Conservation (phyloP, 2,888 invertebrate genomes). For the Drosophila phalerata region DNA sequence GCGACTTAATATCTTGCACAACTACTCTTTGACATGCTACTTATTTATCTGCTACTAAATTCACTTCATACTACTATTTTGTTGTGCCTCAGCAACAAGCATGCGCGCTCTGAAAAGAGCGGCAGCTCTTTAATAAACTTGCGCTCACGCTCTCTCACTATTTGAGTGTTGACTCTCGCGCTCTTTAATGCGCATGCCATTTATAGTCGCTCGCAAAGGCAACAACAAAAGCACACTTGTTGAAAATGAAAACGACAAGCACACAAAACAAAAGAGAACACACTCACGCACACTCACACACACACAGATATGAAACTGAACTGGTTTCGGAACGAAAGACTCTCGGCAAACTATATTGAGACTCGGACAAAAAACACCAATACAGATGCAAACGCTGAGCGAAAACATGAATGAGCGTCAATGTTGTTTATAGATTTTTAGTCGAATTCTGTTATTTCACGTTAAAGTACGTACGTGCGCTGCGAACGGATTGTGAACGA, state of each 20-base stretch:
- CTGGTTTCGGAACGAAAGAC: slow-evolving; percentile 63
- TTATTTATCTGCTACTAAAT: slow-evolving; percentile 62
- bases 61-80: slow-evolving; percentile 56
- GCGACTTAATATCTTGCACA: neutral
- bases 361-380: slow-evolving; percentile 41
- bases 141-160: slow-evolving; percentile 18
- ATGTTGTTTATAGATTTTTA: slow-evolving; percentile 83
- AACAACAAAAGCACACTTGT: slow-evolving; percentile 83
- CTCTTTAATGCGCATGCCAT: slow-evolving; percentile 58
- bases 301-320: slow-evolving; percentile 50
- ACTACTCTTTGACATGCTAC: slow-evolving; percentile 26
- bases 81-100: slow-evolving; percentile 51
- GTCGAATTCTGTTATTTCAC: slow-evolving; percentile 84
- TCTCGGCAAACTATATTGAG: slow-evolving; percentile 36
- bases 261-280: slow-evolving; percentile 50
- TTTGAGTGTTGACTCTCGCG: slow-evolving; percentile 21
- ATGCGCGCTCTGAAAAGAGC: slow-evolving; percentile 75
- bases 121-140: slow-evolving; percentile 7
- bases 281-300: slow-evolving; percentile 31
- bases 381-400: slow-evolving; percentile 47
- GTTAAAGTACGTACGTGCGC: slow-evolving; percentile 83
- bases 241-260: slow-evolving; percentile 77
- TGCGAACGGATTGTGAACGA: slow-evolving; percentile 76
- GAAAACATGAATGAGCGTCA: slow-evolving; percentile 67
- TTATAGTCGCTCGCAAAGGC: slow-evolving; percentile 46